Evolutionary conservation across 1,140 invertebrate genomes (phyloP).

Genomic region (Lucilia sericata): DNA sequence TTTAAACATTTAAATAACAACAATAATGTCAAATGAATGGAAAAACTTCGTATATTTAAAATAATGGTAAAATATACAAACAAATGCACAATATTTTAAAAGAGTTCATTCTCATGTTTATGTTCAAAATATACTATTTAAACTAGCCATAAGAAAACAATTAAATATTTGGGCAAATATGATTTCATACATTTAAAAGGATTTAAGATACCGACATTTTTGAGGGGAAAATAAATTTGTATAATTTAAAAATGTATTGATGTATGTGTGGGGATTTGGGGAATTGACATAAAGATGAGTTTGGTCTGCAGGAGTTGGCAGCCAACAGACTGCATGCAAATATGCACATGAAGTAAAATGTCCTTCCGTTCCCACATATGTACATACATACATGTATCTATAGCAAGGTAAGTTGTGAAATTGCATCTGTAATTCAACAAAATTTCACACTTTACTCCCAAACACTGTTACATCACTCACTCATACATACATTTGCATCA

Average conservation of each 20-base stretch:
- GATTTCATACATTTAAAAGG: no score
- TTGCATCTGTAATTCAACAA: background rate
- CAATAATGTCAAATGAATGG: background rate
- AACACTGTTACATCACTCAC: background rate
- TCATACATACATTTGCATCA: background rate
- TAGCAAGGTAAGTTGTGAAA: background rate
- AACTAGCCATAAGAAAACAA: no score
- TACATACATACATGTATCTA: no score
- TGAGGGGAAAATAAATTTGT: no score
- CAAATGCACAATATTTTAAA: background rate
- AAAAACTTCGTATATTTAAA: background rate
- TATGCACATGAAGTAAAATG: background rate
- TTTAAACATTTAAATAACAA: conserved; percentile 62
- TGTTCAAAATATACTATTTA: no score
- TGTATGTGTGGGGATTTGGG: background rate
- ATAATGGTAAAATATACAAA: background rate
- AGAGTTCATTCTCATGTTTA: background rate
- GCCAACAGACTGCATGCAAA: background rate
- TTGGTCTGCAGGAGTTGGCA: background rate
- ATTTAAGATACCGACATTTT: no score
- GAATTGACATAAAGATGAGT: no score
- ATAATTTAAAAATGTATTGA: background rate
- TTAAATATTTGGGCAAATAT: no score
- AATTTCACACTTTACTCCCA: background rate
- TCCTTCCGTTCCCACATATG: background rate